These are phyloP conservation scores for Galaxea fascicularis DNA, from an alignment of 92 coral and sea anemone genomes.

Conservation along the genomic window DNA sequence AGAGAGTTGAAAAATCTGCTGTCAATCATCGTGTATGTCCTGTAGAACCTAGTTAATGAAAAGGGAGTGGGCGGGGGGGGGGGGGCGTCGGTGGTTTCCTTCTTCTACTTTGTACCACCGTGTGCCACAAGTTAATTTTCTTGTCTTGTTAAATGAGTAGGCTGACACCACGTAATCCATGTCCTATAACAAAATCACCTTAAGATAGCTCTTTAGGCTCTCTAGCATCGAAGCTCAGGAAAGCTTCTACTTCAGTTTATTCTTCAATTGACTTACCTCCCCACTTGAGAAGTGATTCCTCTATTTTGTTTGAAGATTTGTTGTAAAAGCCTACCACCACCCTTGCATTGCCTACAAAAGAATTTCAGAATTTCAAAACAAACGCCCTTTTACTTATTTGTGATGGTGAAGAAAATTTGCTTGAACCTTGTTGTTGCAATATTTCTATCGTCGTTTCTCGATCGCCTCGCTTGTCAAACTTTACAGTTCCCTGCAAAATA, in stretches of 20 bases:
- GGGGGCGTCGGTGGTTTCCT: too few relatives aligned
- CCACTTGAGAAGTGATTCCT: conserved; percentile 29
- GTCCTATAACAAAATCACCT: background rate
- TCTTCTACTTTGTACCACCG: too few relatives aligned
- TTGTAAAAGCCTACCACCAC: conserved; percentile 24
- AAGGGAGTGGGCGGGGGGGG: too few relatives aligned
- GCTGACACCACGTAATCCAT: too few relatives aligned
- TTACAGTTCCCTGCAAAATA: conserved; percentile 66
- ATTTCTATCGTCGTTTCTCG: conserved; percentile 70
- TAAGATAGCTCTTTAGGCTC: background rate
- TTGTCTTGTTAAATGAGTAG: too few relatives aligned
- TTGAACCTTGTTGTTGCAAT: conserved; percentile 71
- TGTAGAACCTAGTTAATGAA: too few relatives aligned
- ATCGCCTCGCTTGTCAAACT: conserved; percentile 73
- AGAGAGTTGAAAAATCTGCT: too few relatives aligned
- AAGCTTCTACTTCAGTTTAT: background rate
- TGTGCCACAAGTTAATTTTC: too few relatives aligned
- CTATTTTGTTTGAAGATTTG: background rate
- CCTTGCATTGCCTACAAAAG: conserved; percentile 10
- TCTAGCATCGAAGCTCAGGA: too few relatives aligned
- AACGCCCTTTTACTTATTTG: too few relatives aligned
- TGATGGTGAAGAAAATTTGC: background rate
- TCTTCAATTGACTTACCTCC: conserved; percentile 1
- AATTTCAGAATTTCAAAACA: background rate
- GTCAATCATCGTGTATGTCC: too few relatives aligned